Conservation (phyloP, 2,113 vertebrate species). For the Benitochromis conjunctus region DNA sequence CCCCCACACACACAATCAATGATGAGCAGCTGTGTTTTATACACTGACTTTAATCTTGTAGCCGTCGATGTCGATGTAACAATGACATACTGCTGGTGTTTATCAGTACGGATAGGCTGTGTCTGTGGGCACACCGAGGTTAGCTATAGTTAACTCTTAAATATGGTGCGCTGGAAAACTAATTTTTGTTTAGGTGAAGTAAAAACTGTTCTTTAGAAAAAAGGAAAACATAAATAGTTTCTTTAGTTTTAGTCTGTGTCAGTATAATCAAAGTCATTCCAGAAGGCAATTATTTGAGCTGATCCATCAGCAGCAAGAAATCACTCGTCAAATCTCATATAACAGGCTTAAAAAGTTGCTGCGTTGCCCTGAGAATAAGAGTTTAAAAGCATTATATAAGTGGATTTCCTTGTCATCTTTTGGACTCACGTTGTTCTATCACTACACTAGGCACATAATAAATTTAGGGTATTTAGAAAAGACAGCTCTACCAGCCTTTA, state of each 20-base stretch:
- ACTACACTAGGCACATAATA: not conserved
- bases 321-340: not conserved
- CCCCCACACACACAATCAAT: conserved; percentile 20
- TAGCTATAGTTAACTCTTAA: not conserved
- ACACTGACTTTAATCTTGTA: conserved; percentile 2
- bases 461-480: not conserved
- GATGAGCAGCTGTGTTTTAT: not conserved
- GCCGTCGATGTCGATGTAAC: not conserved
- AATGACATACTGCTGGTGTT: not conserved
- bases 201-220: not conserved
- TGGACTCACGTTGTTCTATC: not conserved
- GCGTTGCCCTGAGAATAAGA: not conserved
- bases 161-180: not conserved
- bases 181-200: not conserved
- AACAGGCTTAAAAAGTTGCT: not conserved
- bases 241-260: not conserved
- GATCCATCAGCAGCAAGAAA: not conserved
- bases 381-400: not conserved
- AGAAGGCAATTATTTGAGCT: not conserved
- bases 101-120: not conserved
- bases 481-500: not conserved
- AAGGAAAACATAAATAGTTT: not conserved
- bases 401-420: not conserved
- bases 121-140: not conserved
- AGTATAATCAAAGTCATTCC: not conserved